Percentiles rank a stretch among this genome's conserved stretches.
Evolutionary conservation across 2,888 invertebrate genomes (phyloP).

Genomic region (Callyntrura sp.): DNA sequence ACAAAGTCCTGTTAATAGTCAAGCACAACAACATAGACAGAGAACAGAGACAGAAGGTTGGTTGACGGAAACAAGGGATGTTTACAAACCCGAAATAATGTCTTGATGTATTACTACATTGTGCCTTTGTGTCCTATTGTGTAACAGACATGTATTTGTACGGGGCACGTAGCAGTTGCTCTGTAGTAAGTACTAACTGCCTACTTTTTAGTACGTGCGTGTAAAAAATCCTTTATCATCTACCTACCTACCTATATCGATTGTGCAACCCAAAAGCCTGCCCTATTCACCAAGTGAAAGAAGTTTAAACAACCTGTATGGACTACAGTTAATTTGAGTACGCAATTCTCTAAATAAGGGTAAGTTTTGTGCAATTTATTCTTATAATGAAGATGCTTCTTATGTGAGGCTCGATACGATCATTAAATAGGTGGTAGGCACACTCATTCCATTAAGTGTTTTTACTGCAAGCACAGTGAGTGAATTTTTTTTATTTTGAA

Average conservation of each 20-base stretch:
- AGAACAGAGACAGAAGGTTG: neutral
- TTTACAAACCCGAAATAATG: neutral
- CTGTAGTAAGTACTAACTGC: no score
- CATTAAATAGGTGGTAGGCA: no score
- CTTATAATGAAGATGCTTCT: neutral
- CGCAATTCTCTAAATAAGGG: conserved; percentile 54
- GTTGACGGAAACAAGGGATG: neutral
- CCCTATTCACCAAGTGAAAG: neutral
- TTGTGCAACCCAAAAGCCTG: neutral
- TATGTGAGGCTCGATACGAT: neutral
- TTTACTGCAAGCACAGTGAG: neutral
- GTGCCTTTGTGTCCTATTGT: no score
- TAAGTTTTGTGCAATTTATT: conserved; percentile 28
- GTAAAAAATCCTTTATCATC: no score
- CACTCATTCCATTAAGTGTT: neutral
- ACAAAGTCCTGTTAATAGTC: neutral
- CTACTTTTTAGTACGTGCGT: no score
- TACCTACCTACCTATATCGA: no score
- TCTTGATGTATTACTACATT: no score
- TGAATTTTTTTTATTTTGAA: neutral
- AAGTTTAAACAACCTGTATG: neutral
- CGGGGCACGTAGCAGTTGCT: neutral
- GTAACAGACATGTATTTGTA: no score
- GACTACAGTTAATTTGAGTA: neutral
- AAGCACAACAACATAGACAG: no score